phyloP scores from a whole-genome alignment of 2,888 invertebrate genomes.

The Archips xylosteana region DNA sequence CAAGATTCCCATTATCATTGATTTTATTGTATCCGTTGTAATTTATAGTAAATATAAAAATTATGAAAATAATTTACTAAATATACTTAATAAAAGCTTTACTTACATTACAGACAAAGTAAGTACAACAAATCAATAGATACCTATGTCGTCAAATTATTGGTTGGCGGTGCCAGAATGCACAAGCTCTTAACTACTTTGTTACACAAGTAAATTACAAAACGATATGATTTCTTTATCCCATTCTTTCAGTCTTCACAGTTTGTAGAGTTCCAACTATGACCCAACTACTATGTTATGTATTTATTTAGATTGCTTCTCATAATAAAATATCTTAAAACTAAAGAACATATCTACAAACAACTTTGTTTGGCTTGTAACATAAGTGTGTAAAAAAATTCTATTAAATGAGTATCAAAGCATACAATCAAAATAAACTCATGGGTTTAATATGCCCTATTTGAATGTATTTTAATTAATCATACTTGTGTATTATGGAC shows the following conservation, averaged over 20 bases:
- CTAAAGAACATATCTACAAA: constrained; percentile 66
- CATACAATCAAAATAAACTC: constrained; percentile 50
- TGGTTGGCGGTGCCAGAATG: constrained; percentile 66
- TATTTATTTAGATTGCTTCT: constrained; percentile 71
- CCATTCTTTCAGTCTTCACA: constrained; percentile 83
- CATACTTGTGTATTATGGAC: constrained; percentile 60
- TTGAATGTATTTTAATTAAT: constrained; percentile 55
- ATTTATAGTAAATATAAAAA: constrained; percentile 16
- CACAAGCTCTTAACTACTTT: constrained; percentile 77
- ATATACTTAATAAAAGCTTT: constrained; percentile 54
- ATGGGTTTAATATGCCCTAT: constrained; percentile 23
- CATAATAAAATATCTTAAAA: constrained; percentile 68
- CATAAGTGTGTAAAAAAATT: constrained; percentile 56
- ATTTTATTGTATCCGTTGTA: constrained; percentile 25
- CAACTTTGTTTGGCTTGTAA: constrained; percentile 67
- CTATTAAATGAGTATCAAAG: constrained; percentile 66
- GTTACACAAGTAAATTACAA: constrained; percentile 81
- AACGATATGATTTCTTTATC: constrained; percentile 84
- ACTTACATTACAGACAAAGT: constrained; percentile 57
- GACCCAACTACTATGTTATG: constrained; percentile 76
- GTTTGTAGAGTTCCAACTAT: constrained; percentile 81
- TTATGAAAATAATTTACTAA: constrained; percentile 48
- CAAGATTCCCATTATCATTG: constrained; percentile 18
- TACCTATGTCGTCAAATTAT: constrained; percentile 57
- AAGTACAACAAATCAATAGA: constrained; percentile 53